Percentiles rank a stretch among this genome's conserved stretches.
Conservation (phyloP, 2,797 vertebrate genomes). For the Epinephelus awoara region DNA sequence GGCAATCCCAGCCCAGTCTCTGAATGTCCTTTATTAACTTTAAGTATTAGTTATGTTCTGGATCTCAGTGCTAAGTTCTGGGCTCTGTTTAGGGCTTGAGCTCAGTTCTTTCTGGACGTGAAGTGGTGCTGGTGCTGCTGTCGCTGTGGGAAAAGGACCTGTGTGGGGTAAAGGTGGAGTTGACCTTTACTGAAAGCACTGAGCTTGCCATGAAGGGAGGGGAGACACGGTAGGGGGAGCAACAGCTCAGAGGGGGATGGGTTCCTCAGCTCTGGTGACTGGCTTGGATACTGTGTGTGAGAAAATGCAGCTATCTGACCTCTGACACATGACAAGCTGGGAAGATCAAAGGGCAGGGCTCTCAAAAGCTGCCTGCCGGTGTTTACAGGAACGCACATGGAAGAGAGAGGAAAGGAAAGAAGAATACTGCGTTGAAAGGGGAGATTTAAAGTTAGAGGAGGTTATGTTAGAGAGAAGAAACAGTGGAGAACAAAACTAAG, state of each 20-base stretch:
- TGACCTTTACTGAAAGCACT: conserved; percentile 77
- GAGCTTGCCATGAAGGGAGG: conserved; percentile 57
- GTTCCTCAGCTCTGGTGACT: conserved; percentile 61
- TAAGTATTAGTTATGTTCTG: background rate
- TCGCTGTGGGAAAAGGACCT: conserved; percentile 45
- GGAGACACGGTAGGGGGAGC: conserved; percentile 60
- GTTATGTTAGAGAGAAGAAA: background rate
- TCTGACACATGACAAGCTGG: conserved; percentile 74
- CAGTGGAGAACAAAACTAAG: background rate
- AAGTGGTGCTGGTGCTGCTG: conserved; percentile 33
- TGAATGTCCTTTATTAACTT: too few relatives aligned
- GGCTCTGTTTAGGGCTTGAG: conserved; percentile 22
- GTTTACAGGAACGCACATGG: conserved; percentile 57
- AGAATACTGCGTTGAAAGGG: background rate
- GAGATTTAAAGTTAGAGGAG: background rate
- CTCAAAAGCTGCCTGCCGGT: conserved; percentile 52
- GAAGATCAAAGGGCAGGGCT: conserved; percentile 76
- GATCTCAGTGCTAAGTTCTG: background rate
- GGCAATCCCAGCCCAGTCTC: too few relatives aligned
- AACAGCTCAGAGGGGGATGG: conserved; percentile 13
- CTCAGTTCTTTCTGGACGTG: conserved; percentile 10
- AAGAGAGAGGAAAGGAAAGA: background rate
- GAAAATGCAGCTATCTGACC: conserved; percentile 82
- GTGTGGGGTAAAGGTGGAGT: conserved; percentile 64
- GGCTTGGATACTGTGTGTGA: conserved; percentile 66